A percentile compares a stretch with the other conserved stretches of the same genome.
phyloP scores from a whole-genome alignment of 2,797 vertebrate genomes.

The Podarcis lilfordi region DNA sequence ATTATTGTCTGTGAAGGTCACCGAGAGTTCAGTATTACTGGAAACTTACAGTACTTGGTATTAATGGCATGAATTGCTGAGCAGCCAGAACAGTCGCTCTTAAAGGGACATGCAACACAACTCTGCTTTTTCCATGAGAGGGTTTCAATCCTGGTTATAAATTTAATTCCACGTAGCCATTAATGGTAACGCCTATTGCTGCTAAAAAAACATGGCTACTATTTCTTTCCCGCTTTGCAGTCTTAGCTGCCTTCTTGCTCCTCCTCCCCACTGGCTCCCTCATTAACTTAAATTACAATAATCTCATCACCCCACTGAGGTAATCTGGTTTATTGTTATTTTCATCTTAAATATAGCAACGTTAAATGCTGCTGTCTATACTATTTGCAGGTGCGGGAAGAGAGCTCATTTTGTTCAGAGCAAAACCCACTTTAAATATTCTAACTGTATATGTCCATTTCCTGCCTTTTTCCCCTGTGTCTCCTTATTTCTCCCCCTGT shows the following conservation, averaged over 20 bases:
- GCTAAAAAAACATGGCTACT: accelerated
- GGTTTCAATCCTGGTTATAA: constrained; percentile 13
- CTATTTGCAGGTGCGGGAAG: not conserved
- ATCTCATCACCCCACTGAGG: not conserved
- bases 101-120: constrained; percentile 53
- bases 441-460: not conserved
- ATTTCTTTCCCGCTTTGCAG: not conserved
- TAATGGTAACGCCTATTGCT: constrained; percentile 17
- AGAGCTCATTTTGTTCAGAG: not conserved
- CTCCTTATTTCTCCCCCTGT: not conserved
- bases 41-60: constrained; percentile 58
- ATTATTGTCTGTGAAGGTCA: constrained; percentile 75
- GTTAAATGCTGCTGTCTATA: not conserved
- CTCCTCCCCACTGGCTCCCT: not conserved
- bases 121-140: not conserved
- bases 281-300: not conserved
- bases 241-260: not conserved
- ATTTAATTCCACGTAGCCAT: not conserved
- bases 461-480: not conserved
- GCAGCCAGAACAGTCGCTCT: constrained; percentile 39
- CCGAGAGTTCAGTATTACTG: constrained; percentile 71
- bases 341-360: not conserved
- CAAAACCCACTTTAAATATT: not conserved
- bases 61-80: constrained; percentile 56
- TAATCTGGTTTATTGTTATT: not conserved